Base-by-base conservation (phyloP, 2,113 vertebrate species). In the Hassar affinis region DNA sequence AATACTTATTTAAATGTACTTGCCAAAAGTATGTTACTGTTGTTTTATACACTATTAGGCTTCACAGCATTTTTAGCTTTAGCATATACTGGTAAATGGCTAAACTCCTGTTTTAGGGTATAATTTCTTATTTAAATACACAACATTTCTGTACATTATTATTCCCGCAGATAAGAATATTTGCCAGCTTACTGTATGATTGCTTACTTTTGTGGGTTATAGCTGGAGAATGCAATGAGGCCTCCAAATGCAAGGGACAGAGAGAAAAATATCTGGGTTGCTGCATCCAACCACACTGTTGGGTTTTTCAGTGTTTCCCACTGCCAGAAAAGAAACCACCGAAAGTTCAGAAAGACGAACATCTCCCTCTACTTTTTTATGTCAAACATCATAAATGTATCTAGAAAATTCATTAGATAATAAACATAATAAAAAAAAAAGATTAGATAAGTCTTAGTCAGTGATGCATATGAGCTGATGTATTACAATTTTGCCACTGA, bases 141-240 rank as follows among this genome's bases (percentile, higher is more conserved):
- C 15, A 20, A 54, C 4, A 75, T 54, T 54, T 14, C 45, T 72
- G 4, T 49, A 17, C 15, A 33, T 18, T 20, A 15, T 75, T 52
- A 4, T 15, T 14, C 47, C 35, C 12, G 20, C 11, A 72, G 42
- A 47, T 27, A 47, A 18, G 1, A 30, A 18, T 51, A 7, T 74
- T 7, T 74, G 14, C n/a, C 22, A 75, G 0, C 38, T n/a, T n/a
- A n/a, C n/a, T n/a, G n/a, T n/a, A n/a, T n/a, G n/a, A n/a, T 1
- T 30, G 76, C 92, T 91, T 92, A 97, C 96, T 92, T 96, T 85
- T 93, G 88, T 1, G 89, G 83, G 22, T 96, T 98, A 79, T 98
- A 98, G 90, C 97, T 98, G 25, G 97, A 94, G 1, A 96, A 96
- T 0, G 96, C 94, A 47, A 98, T 96, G 62, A 97, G 95, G 64